Conservation (phyloP, 2,113 vertebrate species). For the Hydrolagus affinis region DNA sequence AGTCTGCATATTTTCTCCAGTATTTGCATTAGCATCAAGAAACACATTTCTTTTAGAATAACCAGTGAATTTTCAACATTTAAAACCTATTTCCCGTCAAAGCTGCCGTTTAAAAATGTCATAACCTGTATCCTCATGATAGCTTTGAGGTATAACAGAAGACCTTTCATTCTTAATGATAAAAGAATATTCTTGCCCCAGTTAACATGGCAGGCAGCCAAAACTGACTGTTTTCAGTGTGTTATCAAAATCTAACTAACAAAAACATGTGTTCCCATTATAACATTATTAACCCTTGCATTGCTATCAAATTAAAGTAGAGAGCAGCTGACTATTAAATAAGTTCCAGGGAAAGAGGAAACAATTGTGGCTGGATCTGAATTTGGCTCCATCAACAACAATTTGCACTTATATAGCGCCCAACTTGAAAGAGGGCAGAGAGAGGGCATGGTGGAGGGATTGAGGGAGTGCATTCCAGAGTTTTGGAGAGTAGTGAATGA, state of each 20-base stretch:
- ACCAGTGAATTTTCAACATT: constrained; percentile 67
- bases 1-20: neutral
- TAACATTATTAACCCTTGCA: neutral
- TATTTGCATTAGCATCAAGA: constrained; percentile 45
- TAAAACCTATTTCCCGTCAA: constrained; percentile 81
- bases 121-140: constrained; percentile 59
- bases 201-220: neutral
- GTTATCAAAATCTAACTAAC: neutral
- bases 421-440: too few species aligned
- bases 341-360: too few species aligned
- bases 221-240: constrained; percentile 10
- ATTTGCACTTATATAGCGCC: too few species aligned
- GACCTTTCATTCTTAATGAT: constrained; percentile 61
- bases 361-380: too few species aligned
- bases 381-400: too few species aligned
- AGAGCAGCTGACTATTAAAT: too few species aligned
- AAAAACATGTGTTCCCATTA: neutral
- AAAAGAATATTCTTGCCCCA: constrained; percentile 48
- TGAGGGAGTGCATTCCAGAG: too few species aligned
- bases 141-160: constrained; percentile 55
- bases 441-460: too few species aligned
- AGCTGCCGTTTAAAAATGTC: constrained; percentile 73
- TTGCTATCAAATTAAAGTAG: too few species aligned
- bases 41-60: constrained; percentile 62
- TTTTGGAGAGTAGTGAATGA: too few species aligned